Conservation (phyloP, 1,140 invertebrate species). For the Aphelinus certus region DNA sequence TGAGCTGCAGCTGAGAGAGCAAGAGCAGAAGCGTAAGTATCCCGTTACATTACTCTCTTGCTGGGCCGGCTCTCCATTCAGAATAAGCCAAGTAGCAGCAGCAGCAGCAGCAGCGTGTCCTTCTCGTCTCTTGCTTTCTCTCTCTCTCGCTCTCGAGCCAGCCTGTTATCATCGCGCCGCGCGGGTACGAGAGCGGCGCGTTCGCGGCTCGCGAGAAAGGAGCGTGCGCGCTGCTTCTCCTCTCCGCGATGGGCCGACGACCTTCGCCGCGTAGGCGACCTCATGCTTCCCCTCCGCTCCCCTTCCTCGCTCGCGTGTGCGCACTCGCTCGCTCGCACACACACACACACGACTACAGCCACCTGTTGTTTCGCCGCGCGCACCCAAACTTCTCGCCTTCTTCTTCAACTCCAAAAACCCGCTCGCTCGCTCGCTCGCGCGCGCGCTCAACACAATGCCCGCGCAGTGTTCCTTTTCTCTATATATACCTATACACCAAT, state of each 20-base stretch:
- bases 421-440: no score
- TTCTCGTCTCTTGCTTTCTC: slow-evolving; percentile 20
- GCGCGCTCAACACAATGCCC: no score
- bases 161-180: not conserved
- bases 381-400: no score
- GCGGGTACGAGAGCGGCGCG: slow-evolving; percentile 6
- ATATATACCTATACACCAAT: no score
- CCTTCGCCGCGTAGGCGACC: slow-evolving; percentile 16
- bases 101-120: not conserved
- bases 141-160: not conserved
- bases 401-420: no score
- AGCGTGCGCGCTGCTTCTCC: no score
- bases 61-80: not conserved
- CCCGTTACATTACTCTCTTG: not conserved
- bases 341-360: no score
- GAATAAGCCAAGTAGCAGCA: not conserved
- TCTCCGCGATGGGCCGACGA: slow-evolving; percentile 4
- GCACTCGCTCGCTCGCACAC: not conserved
- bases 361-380: no score
- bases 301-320: not conserved
- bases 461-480: no score
- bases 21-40: not conserved
- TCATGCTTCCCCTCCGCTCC: not conserved
- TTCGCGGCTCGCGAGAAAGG: not conserved
- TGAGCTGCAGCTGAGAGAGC: not conserved